Evolutionary conservation across 2,888 invertebrate genomes (phyloP).

Genomic region (Eueremaeus valkanovi): DNA sequence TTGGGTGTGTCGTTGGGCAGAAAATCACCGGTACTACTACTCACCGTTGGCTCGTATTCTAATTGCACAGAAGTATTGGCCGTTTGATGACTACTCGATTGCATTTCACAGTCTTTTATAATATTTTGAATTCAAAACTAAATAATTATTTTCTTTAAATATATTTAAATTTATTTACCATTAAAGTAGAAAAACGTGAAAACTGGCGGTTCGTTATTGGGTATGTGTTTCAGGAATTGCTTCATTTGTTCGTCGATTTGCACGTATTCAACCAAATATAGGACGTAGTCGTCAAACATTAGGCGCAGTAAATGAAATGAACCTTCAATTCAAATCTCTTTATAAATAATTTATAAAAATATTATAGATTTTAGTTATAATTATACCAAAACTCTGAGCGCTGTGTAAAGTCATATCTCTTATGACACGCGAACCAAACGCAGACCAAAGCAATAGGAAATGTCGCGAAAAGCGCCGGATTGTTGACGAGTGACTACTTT

Average conservation of each 20-base stretch:
- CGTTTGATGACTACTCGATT: not conserved
- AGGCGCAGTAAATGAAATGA: conserved; percentile 56
- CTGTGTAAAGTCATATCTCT: conserved; percentile 56
- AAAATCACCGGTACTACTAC: not conserved
- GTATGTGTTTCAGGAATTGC: conserved; percentile 50
- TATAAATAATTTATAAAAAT: not conserved
- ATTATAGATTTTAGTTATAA: too few relatives aligned
- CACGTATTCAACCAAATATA: conserved; percentile 54
- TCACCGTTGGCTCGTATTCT: not conserved
- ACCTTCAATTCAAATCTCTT: conserved; percentile 49
- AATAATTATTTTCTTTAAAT: not conserved
- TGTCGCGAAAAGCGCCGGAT: conserved; percentile 52
- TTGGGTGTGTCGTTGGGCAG: not conserved
- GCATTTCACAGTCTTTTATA: not conserved
- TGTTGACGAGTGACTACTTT: conserved; percentile 42
- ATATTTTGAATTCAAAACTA: not conserved
- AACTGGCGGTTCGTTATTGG: not conserved
- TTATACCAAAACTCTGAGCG: conserved; percentile 56
- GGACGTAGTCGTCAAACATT: conserved; percentile 56
- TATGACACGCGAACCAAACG: conserved; percentile 54
- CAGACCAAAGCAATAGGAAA: conserved; percentile 55
- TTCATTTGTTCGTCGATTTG: conserved; percentile 53
- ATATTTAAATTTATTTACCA: not conserved
- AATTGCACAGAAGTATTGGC: not conserved
- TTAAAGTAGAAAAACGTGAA: not conserved